Evolutionary conservation across 2,797 vertebrate species (phyloP).

Genomic region (Scomberomorus guttatus): DNA sequence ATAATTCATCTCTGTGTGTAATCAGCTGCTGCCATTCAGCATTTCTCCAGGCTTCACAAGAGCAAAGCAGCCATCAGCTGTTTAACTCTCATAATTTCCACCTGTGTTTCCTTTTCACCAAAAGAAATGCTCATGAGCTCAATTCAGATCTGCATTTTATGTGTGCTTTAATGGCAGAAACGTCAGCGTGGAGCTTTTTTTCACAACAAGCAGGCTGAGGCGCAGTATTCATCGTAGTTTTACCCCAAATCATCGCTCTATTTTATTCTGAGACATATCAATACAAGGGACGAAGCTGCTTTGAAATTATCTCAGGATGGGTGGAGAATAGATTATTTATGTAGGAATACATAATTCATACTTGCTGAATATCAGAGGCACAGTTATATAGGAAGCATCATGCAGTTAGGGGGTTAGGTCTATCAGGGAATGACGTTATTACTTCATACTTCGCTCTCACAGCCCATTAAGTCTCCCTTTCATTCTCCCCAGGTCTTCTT

Average conservation of each 20-base stretch:
- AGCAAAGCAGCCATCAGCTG: constrained; percentile 38
- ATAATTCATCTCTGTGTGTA: constrained; percentile 56
- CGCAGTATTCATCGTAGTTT: constrained; percentile 24
- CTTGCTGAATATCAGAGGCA: constrained; percentile 60
- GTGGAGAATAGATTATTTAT: constrained; percentile 71
- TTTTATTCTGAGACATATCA: constrained; percentile 40
- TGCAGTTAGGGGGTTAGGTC: constrained; percentile 57
- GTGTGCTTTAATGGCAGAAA: constrained; percentile 3
- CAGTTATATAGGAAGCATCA: constrained; percentile 52
- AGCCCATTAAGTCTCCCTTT: constrained; percentile 68
- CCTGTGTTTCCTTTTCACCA: constrained; percentile 33
- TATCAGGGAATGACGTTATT: constrained; percentile 70
- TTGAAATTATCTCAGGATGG: constrained; percentile 61
- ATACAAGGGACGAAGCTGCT: constrained; percentile 39
- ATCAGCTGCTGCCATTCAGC: constrained; percentile 58
- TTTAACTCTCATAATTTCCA: constrained; percentile 39
- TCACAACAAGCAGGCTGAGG: constrained; percentile 1
- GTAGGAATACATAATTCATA: constrained; percentile 72
- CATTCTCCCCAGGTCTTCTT: constrained; percentile 53
- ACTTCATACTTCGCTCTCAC: constrained; percentile 72
- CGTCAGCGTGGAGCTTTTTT: not conserved
- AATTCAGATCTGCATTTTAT: constrained; percentile 40
- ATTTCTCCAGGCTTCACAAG: constrained; percentile 22
- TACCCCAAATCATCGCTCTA: constrained; percentile 34
- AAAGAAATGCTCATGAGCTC: constrained; percentile 26